Conservation (phyloP, 2,797 vertebrate species). For the Rhinoraja longicauda region DNA sequence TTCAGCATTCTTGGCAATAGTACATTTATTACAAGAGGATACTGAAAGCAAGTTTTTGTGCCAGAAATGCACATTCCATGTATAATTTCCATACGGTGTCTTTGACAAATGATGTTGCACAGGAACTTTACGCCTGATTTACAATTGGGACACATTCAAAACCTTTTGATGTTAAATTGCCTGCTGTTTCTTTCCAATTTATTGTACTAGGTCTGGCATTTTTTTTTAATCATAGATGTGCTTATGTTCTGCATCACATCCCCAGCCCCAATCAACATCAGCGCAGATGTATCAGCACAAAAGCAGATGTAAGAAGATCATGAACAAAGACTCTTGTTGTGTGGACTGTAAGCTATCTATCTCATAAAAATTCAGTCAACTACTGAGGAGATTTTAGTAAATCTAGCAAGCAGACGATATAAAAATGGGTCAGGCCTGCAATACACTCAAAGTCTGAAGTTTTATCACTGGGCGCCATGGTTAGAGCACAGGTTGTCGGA, state of each 20-base stretch:
- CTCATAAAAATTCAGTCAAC: background rate
- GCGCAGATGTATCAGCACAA: background rate
- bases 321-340: background rate
- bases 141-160: background rate
- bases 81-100: background rate
- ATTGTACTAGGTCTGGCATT: background rate
- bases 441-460: background rate
- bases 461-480: background rate
- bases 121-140: background rate
- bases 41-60: background rate
- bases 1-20: background rate
- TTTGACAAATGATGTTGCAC: background rate
- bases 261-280: background rate
- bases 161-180: background rate
- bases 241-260: background rate
- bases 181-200: background rate
- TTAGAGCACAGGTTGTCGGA: no score
- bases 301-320: background rate
- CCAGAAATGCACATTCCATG: background rate
- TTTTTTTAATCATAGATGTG: conserved; percentile 6
- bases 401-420: background rate
- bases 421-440: background rate
- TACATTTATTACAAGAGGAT: background rate
- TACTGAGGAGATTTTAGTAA: background rate
- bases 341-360: background rate